Conservation (phyloP, 1,140 invertebrate species). For the Drosophila persimilis region DNA sequence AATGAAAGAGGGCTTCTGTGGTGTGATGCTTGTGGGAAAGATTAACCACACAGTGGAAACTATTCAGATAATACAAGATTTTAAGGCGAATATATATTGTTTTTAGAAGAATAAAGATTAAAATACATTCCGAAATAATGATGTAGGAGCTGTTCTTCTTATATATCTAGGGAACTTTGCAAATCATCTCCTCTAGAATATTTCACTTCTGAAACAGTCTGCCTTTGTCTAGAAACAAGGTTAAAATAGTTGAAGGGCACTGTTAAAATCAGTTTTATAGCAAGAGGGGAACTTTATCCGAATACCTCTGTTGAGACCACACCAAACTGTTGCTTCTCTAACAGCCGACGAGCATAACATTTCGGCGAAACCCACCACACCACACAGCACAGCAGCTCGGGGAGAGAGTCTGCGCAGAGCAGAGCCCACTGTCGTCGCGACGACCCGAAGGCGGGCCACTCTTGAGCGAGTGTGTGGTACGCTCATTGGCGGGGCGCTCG, state of each 20-base stretch:
- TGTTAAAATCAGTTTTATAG: slow-evolving; percentile 60
- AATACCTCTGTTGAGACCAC: neutral
- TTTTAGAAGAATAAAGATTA: neutral
- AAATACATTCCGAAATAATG: too few species aligned
- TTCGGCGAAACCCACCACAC: slow-evolving; percentile 8
- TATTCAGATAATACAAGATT: slow-evolving; percentile 26
- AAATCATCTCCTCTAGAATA: too few species aligned
- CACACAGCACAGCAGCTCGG: slow-evolving; percentile 31
- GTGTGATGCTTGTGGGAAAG: neutral
- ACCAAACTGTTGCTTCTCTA: slow-evolving; percentile 74
- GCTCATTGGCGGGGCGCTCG: slow-evolving; percentile 49
- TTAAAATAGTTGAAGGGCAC: neutral
- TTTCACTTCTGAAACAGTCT: too few species aligned
- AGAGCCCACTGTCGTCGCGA: neutral
- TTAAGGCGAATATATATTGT: slow-evolving; percentile 14
- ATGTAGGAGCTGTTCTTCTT: too few species aligned
- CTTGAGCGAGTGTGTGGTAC: slow-evolving; percentile 26
- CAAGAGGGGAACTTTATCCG: slow-evolving; percentile 32
- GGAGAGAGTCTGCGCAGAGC: slow-evolving; percentile 50
- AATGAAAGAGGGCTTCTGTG: neutral
- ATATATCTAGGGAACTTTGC: too few species aligned
- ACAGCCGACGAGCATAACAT: slow-evolving; percentile 3
- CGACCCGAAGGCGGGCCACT: neutral
- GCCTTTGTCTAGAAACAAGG: too few species aligned
- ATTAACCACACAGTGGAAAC: slow-evolving; percentile 33